Evolutionary conservation across 53 echinoderm and acorn worm species (phyloP), one percentile per base, ranked within the genome.

Genomic region (Astropecten irregularis): DNA sequence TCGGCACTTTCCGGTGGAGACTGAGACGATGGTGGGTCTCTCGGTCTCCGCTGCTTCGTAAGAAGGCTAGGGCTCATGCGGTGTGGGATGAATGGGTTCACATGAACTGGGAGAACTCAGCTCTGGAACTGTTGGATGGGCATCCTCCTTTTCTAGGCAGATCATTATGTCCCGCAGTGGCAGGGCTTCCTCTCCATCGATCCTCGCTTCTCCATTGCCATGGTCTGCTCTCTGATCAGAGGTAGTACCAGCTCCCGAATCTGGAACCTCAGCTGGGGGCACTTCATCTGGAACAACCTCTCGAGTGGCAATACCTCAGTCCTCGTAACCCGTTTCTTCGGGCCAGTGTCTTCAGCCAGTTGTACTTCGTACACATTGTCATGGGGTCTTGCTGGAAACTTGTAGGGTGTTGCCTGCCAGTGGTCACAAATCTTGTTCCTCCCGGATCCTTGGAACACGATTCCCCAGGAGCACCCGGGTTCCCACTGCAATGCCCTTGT

Each of bases 281-380:
- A 11, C 16, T 2, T 1, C 63, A 9, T 63, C 63, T 63, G 63
- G 63, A 18, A 63, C 63, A 63, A 34, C 33, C 36, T 63, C 63
- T 32, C 63, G 1, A 14, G 63, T 63, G 26, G 33, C 34, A 63
- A 63, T 15, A 63, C 18, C 36, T 63, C 63, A 13, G 63, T 63
- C 63, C 63, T 63, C 34, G 56, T 56, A 1, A 56, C 56, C 27
- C 56, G 56, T 18, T 56, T 56, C 56, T 18, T 54, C 9, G 31
- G 77, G 7, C 81, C 81, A 42, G 31, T 40, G 13, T 64, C 65
- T 25, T 81, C 63, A 33, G 61, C 63, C 39, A 44, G 81, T n/a
- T 63, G 40, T 4, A 81, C 65, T 42, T 33, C 61, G 19, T 81
- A 81, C 40, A 81, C 64, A 38, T 81, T 81, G 9, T 63, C 15